Percentiles rank a stretch among this genome's conserved stretches.
Conservation (phyloP, 2,113 vertebrate species). For the Siniperca knerii region DNA sequence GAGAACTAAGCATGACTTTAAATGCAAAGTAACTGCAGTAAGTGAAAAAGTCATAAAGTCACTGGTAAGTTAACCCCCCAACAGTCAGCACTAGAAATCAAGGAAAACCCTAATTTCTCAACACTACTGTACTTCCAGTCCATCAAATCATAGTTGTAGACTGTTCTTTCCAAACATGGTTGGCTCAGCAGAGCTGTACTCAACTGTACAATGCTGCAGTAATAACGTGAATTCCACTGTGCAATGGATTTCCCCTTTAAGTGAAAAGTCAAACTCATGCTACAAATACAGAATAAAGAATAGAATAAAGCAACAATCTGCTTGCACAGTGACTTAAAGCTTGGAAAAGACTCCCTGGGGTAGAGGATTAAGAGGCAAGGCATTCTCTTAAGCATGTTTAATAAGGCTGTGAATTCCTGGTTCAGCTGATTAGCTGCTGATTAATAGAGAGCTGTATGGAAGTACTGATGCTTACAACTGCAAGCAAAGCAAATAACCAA, state of each 20-base stretch:
- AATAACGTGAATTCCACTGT: neutral
- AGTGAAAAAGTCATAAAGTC: too few relatives aligned
- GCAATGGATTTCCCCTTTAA: constrained; percentile 6
- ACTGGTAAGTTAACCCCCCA: neutral
- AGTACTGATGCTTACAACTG: neutral
- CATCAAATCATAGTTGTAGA: neutral
- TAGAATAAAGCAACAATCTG: constrained; percentile 40
- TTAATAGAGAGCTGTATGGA: constrained; percentile 16
- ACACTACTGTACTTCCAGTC: neutral
- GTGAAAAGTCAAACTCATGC: constrained; percentile 4
- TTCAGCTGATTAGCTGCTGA: constrained; percentile 50
- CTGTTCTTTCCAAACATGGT: neutral
- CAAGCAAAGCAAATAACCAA: neutral
- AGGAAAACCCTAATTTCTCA: neutral
- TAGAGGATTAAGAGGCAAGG: constrained; percentile 20
- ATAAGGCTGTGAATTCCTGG: constrained; percentile 49
- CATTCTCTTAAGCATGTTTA: constrained; percentile 26
- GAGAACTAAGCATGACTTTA: neutral
- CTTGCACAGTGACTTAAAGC: constrained; percentile 26
- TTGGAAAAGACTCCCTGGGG: constrained; percentile 9
- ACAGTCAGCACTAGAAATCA: neutral
- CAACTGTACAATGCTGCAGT: neutral
- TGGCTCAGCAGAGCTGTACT: neutral
- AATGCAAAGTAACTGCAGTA: neutral
- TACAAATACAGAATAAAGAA: constrained; percentile 24